Conservation (phyloP, 2,888 invertebrate species). For the Latheticus oryzae region DNA sequence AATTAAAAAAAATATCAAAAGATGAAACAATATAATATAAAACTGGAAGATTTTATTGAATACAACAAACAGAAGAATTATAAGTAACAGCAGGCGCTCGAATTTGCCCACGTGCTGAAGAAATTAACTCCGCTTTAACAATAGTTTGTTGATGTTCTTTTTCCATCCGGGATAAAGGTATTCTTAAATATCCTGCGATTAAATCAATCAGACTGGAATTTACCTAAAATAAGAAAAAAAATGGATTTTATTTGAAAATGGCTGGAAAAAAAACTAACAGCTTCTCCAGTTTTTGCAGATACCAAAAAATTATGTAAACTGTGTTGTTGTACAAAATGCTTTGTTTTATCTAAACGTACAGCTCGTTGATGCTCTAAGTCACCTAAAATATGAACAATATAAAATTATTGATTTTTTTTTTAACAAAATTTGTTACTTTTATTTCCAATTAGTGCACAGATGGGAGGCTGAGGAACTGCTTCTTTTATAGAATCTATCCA, state of each 20-base stretch:
- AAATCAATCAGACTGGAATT: constrained; percentile 75
- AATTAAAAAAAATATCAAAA: constrained; percentile 22
- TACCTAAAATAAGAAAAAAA: constrained; percentile 67
- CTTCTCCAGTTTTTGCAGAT: constrained; percentile 80
- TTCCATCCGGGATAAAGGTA: constrained; percentile 74
- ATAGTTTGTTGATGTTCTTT: constrained; percentile 76
- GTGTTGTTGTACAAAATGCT: constrained; percentile 74
- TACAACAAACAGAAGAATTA: constrained; percentile 46
- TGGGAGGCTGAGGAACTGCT: constrained; percentile 66
- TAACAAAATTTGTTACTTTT: constrained; percentile 67
- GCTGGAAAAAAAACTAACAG: constrained; percentile 65
- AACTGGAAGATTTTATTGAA: constrained; percentile 40
- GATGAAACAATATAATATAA: too few species aligned
- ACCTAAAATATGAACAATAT: constrained; percentile 54
- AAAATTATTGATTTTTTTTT: not conserved
- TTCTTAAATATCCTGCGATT: constrained; percentile 76
- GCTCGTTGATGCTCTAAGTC: constrained; percentile 81
- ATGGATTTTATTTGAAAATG: not conserved
- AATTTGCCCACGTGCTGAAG: constrained; percentile 45
- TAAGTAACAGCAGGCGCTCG: constrained; percentile 22
- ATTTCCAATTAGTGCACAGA: constrained; percentile 75
- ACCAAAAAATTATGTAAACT: constrained; percentile 72
- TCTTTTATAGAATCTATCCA: constrained; percentile 75
- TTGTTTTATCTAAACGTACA: constrained; percentile 74
- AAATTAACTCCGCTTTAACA: constrained; percentile 73